Evolutionary conservation across 1,140 invertebrate genomes (phyloP), one percentile per base, ranked within the genome.

Genomic region (Achatina immaculata): DNA sequence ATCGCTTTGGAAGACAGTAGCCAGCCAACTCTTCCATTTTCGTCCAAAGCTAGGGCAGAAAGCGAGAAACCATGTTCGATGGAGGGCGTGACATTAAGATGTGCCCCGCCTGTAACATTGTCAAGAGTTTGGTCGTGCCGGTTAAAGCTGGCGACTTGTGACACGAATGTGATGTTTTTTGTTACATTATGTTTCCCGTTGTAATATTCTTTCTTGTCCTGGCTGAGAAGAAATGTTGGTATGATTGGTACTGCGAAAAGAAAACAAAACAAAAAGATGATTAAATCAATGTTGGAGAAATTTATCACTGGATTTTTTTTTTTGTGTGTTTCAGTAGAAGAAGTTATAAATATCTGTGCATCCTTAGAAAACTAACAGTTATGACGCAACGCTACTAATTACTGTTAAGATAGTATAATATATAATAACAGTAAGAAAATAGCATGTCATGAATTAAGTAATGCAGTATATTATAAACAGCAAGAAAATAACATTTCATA

Each of bases 1-100:
- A 98, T 94, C 51, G 98, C 97, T 90, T 99, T 99, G 76, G 97
- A 98, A 16, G 97, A 97, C 89, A 99, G 97, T 94, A 99, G 95
- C 84, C 99, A 94, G 9, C 98, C 98, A 9, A 86, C 84, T 78
- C 83, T 81, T 19, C 80, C 85, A 76, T 86, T 87, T 66, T 87
- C 87, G 42, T 82, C 88, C 11, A 89, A 84, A 16, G 87, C 84
- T 81, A 90, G 87, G 31, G 89, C 86, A 34, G 89, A 81, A 76
- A 94, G 90, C 79, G 81, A 81, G 34, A 84, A 83, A 0, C 62
- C 55, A 21, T 78, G 74, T 1, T 77, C 45, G 74, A 73, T 36
- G 42, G 36, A 40, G 74, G 65, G 24, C 62, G 43, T 73, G 45
- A n/a, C 0, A 55, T 74, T 58, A 28, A 40, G 34, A 31, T 72